Percentiles rank a stretch among this genome's conserved stretches.
Conservation (phyloP, 2,888 invertebrate species). For the Tinea pellionella region DNA sequence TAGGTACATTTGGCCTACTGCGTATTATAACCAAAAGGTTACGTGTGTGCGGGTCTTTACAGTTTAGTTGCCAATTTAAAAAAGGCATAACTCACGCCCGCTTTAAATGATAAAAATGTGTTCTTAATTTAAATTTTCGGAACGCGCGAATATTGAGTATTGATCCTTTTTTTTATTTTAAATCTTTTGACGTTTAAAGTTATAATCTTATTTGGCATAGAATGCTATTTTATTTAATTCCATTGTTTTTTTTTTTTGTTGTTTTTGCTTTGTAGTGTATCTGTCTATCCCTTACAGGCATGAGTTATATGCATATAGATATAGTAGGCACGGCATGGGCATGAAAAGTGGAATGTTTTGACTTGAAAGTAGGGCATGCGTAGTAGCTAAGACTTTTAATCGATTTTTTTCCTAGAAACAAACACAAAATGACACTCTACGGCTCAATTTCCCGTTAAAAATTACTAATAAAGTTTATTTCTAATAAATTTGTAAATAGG, state of each 20-base stretch:
- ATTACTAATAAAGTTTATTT: neutral
- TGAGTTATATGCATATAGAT: too few species aligned
- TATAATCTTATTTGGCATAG: too few species aligned
- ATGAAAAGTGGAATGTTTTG: neutral
- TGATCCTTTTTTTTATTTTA: constrained; percentile 16
- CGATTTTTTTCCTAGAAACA: constrained; percentile 39
- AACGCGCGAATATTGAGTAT: constrained; percentile 32
- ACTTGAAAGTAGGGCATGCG: constrained; percentile 44
- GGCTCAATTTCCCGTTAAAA: neutral
- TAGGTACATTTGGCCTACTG: constrained; percentile 21
- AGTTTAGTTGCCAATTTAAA: constrained; percentile 39
- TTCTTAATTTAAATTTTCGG: constrained; percentile 22
- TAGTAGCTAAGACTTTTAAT: constrained; percentile 32
- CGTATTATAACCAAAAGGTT: constrained; percentile 29
- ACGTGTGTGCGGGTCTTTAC: constrained; percentile 51
- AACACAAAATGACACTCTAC: constrained; percentile 21
- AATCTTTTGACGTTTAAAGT: too few species aligned
- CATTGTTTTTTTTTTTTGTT: too few species aligned
- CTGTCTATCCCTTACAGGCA: too few species aligned
- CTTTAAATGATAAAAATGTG: constrained; percentile 49
- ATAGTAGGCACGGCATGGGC: neutral
- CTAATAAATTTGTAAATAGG: too few species aligned
- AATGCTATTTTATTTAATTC: too few species aligned
- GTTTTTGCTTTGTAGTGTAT: too few species aligned
- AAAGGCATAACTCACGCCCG: constrained; percentile 45